phyloP scores from a whole-genome alignment of 1,140 invertebrate species.

The Eciton burchellii region DNA sequence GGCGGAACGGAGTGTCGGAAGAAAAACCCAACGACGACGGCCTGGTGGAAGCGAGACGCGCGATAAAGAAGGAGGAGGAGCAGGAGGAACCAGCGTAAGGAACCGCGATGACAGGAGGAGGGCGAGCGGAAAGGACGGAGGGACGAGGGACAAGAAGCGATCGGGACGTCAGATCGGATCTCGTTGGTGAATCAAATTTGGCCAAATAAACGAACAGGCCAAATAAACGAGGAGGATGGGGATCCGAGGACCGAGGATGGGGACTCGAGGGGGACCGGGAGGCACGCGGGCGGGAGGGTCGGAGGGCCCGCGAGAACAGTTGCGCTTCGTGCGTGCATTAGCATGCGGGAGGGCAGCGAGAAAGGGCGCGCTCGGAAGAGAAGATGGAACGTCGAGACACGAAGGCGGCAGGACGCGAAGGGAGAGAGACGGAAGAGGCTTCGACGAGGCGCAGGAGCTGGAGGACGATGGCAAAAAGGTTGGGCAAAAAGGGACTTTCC shows the following conservation, averaged over 20 bases:
- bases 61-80: conserved; percentile 32
- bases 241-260: not conserved
- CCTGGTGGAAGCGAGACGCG: conserved; percentile 23
- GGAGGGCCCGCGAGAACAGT: conserved; percentile 79
- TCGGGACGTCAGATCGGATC: conserved; percentile 82
- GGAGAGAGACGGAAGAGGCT: conserved; percentile 55
- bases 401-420: conserved; percentile 1
- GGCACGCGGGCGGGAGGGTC: conserved; percentile 52
- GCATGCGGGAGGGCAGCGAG: conserved; percentile 79
- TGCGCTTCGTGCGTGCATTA: conserved; percentile 82
- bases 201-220: conserved; percentile 78
- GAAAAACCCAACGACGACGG: conserved; percentile 71
- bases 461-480: conserved; percentile 72
- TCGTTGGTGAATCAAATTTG: conserved; percentile 83
- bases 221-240: conserved; percentile 39
- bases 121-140: conserved; percentile 40
- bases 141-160: conserved; percentile 77
- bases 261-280: conserved; percentile 29
- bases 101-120: conserved; percentile 44
- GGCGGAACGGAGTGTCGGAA: conserved; percentile 66
- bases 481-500: conserved; percentile 75
- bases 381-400: not conserved
- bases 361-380: conserved; percentile 56
- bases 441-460: conserved; percentile 58
- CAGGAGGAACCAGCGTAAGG: not conserved